Conservation (phyloP, 2,797 vertebrate genomes). For the Periophthalmus magnuspinnatus region DNA sequence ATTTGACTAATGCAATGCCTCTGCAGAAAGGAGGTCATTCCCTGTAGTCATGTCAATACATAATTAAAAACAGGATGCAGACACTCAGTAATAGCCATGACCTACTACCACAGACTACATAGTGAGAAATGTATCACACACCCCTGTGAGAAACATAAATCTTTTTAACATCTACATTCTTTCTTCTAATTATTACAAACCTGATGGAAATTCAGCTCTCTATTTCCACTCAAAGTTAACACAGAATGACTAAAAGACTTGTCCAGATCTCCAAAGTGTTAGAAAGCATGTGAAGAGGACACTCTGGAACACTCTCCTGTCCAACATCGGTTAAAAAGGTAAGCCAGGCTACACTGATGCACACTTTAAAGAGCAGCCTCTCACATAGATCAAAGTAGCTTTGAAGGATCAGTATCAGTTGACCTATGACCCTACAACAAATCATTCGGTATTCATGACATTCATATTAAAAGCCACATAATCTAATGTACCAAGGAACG, state of each 20-base stretch:
- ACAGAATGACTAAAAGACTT: background rate
- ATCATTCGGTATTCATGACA: background rate
- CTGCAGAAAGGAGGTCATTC: conserved; percentile 53
- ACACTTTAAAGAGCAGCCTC: background rate
- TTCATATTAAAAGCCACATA: background rate
- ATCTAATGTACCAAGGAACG: background rate
- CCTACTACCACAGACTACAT: background rate
- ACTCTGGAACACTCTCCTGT: background rate
- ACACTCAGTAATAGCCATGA: conserved; percentile 9
- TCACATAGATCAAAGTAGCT: background rate
- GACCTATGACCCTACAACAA: background rate
- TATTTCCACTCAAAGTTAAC: background rate
- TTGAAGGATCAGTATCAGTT: background rate
- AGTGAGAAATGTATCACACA: background rate
- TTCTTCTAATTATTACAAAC: background rate
- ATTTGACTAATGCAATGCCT: conserved; percentile 32
- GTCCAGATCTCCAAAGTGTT: background rate
- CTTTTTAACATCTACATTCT: background rate
- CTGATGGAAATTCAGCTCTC: background rate
- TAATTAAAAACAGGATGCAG: conserved; percentile 69
- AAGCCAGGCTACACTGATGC: background rate
- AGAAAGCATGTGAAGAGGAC: background rate
- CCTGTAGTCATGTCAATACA: conserved; percentile 64
- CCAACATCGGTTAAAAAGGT: background rate
- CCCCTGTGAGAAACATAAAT: background rate